Evolutionary conservation across 2,888 invertebrate species (phyloP), one percentile per base, ranked within the genome.

Genomic region (Drosophila subsilvestris): DNA sequence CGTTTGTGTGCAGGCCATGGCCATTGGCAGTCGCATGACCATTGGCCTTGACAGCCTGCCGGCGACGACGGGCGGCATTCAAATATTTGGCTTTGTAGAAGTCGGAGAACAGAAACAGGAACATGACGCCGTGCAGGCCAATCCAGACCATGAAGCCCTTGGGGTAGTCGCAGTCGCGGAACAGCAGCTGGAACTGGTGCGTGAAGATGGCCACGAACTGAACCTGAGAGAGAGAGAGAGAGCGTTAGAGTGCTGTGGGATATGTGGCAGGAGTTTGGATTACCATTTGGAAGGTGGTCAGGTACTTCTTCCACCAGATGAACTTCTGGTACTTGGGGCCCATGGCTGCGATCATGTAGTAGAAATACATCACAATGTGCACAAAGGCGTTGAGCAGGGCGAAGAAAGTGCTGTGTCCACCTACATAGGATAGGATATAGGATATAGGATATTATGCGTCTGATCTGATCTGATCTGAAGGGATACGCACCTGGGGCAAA

Each of bases 241-340:
- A 18, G 20, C 2, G 3, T 43, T 43, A 43, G 32, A 32, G 32
- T 10, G 32, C 25, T 27, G 27, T 9, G 9, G 2, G 8, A 9
- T 0, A 9, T 37, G 37, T 37, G 20, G 8, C 9, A 6, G 0
- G n/a, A 3, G 1, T 51, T 17, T 47, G 22, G n/a, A 14, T 43
- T 60, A 97, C 97, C 96, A 99, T 98, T 94, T 98, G 98, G 93
- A 98, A 95, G 78, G 95, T 95, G 66, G 98, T 98, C 88, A 99
- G 95, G 92, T 98, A 97, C 90, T 97, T 98, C 93, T 98, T 99
- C 98, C 98, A 99, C 98, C 98, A 98, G 85, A 98, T 96, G 92
- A 95, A 98, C 92, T 97, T 97, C 93, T 97, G 97, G 93, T 97
- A 98, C 90, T 95, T 93, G 47, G 98, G 98, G 58, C 98, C 98